phyloP scores from a whole-genome alignment of 2,888 invertebrate genomes.

The Sisyra terminalis region DNA sequence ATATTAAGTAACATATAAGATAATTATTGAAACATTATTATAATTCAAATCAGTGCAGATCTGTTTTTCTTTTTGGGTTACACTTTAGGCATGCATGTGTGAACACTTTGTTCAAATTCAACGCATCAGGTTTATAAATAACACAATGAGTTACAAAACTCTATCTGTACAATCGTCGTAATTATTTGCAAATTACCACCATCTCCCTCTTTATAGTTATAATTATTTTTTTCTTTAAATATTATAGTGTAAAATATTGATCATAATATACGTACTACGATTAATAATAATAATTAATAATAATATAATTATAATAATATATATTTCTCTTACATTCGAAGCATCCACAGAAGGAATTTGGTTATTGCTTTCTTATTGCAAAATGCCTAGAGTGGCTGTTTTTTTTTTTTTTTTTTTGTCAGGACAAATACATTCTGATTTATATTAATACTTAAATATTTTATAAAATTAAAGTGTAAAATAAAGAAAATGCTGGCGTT shows the following conservation, averaged over 20 bases:
- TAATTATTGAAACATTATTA: too few species aligned
- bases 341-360: conserved; percentile 34
- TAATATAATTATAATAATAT: conserved; percentile 24
- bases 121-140: conserved; percentile 32
- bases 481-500: too few species aligned
- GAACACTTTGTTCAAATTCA: too few species aligned
- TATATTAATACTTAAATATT: conserved; percentile 4
- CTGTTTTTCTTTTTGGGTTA: too few species aligned
- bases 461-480: too few species aligned
- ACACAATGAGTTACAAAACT: conserved; percentile 29
- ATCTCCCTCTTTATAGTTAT: too few species aligned
- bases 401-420: too few species aligned
- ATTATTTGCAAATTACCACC: conserved; percentile 16
- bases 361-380: conserved; percentile 38
- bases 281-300: conserved; percentile 15
- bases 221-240: conserved; percentile 16
- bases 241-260: conserved; percentile 33
- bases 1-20: too few species aligned
- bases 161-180: conserved; percentile 31
- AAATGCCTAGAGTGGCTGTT: conserved; percentile 23
- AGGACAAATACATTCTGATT: conserved; percentile 10
- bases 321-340: conserved; percentile 28
- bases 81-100: too few species aligned
- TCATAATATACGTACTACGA: conserved; percentile 31
- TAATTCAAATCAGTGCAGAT: too few species aligned